phyloP scores from a whole-genome alignment of 2,113 vertebrate species.

The Grammomys surdaster region DNA sequence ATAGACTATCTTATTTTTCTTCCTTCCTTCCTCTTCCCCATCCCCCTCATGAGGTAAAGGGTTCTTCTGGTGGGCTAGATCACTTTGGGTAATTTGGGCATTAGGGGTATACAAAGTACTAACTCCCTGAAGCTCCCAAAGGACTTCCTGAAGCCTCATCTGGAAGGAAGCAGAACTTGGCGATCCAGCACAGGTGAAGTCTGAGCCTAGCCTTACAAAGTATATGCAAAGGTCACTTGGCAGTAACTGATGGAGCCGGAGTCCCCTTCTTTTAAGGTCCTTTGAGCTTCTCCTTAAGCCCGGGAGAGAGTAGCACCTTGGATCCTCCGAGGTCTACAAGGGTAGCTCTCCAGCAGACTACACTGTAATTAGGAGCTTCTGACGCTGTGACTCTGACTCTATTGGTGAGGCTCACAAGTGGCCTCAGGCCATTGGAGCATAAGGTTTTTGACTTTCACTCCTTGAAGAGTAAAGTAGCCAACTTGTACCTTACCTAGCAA shows the following conservation, averaged over 20 bases:
- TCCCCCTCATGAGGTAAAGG: background rate
- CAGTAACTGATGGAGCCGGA: background rate
- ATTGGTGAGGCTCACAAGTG: background rate
- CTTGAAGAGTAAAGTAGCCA: background rate
- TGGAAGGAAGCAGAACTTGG: constrained; percentile 33
- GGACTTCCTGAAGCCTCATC: background rate
- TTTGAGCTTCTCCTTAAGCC: background rate
- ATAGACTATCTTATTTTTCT: background rate
- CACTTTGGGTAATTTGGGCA: background rate
- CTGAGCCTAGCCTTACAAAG: background rate
- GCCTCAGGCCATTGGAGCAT: background rate
- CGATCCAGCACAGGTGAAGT: constrained; percentile 2
- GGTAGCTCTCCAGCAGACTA: background rate
- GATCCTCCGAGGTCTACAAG: background rate
- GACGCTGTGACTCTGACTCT: background rate
- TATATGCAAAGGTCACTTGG: background rate
- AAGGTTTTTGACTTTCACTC: constrained; percentile 24
- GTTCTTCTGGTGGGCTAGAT: background rate
- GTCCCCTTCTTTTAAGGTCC: background rate
- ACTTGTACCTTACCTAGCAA: background rate
- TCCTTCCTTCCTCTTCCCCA: background rate
- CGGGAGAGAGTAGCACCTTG: background rate
- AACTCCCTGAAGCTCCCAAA: background rate
- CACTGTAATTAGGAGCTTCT: background rate
- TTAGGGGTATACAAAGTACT: constrained; percentile 41